Conservation (phyloP, 1,140 invertebrate species). For the Anastrepha obliqua region DNA sequence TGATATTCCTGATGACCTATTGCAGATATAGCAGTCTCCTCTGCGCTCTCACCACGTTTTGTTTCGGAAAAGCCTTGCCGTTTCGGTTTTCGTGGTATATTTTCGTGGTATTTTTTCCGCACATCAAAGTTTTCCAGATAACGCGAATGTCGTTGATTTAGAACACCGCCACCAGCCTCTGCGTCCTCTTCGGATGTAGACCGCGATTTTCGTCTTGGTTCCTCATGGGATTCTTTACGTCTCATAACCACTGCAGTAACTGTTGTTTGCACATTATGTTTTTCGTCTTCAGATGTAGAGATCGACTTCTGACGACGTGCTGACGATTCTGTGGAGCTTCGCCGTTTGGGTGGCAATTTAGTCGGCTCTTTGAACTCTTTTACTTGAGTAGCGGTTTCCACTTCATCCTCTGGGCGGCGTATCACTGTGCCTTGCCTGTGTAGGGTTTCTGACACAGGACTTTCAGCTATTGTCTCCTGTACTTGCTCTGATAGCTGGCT, state of each 20-base stretch:
- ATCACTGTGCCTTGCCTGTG: slow-evolving; percentile 70
- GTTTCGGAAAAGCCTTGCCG: slow-evolving; percentile 64
- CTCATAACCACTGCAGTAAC: slow-evolving; percentile 56
- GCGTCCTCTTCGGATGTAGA: slow-evolving; percentile 59
- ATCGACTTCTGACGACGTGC: slow-evolving; percentile 68
- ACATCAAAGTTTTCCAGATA: slow-evolving; percentile 73
- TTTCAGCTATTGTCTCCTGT: slow-evolving; percentile 61
- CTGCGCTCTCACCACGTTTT: neutral
- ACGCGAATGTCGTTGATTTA: slow-evolving; percentile 65
- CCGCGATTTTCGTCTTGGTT: slow-evolving; percentile 55
- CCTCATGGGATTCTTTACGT: slow-evolving; percentile 48
- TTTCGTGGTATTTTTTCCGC: slow-evolving; percentile 70
- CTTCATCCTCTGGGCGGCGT: slow-evolving; percentile 60
- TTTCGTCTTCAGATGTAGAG: slow-evolving; percentile 69
- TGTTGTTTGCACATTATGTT: slow-evolving; percentile 27
- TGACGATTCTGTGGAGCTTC: slow-evolving; percentile 57
- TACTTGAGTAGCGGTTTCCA: neutral
- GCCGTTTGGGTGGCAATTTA: slow-evolving; percentile 48
- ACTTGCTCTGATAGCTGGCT: slow-evolving; percentile 75
- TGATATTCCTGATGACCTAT: slow-evolving; percentile 44
- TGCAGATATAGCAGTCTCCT: slow-evolving; percentile 1
- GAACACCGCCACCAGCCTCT: slow-evolving; percentile 58
- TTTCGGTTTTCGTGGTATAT: slow-evolving; percentile 68
- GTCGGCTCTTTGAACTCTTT: slow-evolving; percentile 9
- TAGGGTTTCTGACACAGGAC: slow-evolving; percentile 61